Evolutionary conservation across 2,888 invertebrate genomes (phyloP).

Genomic region (Drosophila demipolita): DNA sequence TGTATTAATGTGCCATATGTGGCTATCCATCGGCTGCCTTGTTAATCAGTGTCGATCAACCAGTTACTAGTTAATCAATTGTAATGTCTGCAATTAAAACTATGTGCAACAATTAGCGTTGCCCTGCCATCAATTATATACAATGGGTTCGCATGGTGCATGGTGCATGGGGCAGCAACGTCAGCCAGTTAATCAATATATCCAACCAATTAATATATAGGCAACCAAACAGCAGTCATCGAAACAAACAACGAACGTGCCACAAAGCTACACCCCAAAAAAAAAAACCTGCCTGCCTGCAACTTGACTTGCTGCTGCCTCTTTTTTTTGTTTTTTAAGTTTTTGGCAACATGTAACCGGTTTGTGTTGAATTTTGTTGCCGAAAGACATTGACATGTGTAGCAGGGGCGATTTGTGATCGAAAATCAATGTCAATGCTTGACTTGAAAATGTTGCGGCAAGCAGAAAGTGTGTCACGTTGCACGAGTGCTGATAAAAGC

Average conservation of each 20-base stretch:
- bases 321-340: background rate
- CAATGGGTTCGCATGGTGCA: conserved; percentile 6
- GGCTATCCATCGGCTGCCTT: background rate
- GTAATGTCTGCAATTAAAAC: conserved; percentile 43
- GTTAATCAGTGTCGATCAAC: conserved; percentile 18
- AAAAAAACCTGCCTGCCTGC: conserved; percentile 24
- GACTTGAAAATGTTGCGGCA: conserved; percentile 13
- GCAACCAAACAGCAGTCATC: conserved; percentile 3
- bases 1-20: conserved; percentile 2
- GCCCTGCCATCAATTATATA: conserved; percentile 20
- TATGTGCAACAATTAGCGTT: conserved; percentile 40
- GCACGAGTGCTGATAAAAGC: conserved; percentile 50
- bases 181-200: conserved; percentile 40
- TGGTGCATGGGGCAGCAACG: conserved; percentile 13
- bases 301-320: conserved; percentile 23
- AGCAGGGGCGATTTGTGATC: conserved; percentile 17
- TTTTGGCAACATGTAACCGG: conserved; percentile 58
- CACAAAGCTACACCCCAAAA: conserved; percentile 35
- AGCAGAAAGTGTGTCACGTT: conserved; percentile 55
- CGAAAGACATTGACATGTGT: conserved; percentile 36
- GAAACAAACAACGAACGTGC: conserved; percentile 30
- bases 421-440: conserved; percentile 75
- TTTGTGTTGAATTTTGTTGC: conserved; percentile 12
- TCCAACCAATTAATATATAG: conserved; percentile 2
- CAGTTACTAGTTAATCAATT: conserved; percentile 42